A percentile compares a stretch with the other conserved stretches of the same genome.
Conservation (phyloP, 2,113 vertebrate species). For the Panurus biarmicus region DNA sequence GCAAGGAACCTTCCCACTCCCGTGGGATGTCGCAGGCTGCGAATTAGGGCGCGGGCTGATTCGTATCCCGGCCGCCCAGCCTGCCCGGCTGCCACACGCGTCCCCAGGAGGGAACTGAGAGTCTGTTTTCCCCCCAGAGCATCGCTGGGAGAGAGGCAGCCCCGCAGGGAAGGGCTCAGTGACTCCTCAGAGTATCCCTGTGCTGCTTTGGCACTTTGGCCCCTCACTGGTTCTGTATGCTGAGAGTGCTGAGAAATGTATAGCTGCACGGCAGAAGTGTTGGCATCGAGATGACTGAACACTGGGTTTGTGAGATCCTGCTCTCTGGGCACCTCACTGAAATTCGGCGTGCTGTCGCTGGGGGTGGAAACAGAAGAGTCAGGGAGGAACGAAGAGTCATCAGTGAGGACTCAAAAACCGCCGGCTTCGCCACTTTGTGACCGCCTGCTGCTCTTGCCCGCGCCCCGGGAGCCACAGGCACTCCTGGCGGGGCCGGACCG, state of each 20-base stretch:
- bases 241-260: background rate
- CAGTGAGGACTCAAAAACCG: accelerated
- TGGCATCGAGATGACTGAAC: background rate
- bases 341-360: background rate
- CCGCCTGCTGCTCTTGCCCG: accelerated
- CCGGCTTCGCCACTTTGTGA: background rate
- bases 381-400: background rate
- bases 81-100: accelerated
- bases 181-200: background rate
- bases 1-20: background rate
- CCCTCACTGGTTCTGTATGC: background rate
- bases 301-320: background rate
- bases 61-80: background rate
- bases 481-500: too few relatives aligned
- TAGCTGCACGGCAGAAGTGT: background rate
- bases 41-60: background rate
- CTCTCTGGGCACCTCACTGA: background rate
- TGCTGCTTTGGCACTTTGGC: accelerated
- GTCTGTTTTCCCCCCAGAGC: background rate
- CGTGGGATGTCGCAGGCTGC: background rate
- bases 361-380: too few relatives aligned
- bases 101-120: background rate
- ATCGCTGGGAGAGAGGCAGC: background rate
- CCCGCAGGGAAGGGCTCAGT: accelerated
- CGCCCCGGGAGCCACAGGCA: too few relatives aligned